Evolutionary conservation across 2,888 invertebrate species (phyloP).

Genomic region (Rhagophthalmus giganteus): DNA sequence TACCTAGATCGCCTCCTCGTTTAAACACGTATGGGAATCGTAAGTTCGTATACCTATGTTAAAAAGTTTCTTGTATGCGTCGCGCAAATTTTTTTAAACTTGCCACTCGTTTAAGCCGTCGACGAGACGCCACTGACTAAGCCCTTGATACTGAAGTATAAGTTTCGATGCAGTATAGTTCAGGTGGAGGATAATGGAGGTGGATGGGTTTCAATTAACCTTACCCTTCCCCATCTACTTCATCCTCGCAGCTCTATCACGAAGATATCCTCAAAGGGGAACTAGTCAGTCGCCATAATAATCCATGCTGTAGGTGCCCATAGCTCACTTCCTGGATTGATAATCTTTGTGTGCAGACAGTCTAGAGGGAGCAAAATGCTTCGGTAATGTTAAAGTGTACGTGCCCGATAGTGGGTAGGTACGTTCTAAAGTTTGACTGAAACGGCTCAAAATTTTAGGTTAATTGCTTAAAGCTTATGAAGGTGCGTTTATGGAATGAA

Average conservation of each 20-base stretch:
- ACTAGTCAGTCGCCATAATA: slow-evolving; percentile 37
- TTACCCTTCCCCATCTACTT: slow-evolving; percentile 38
- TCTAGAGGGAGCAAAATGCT: too few species aligned
- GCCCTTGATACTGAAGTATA: slow-evolving; percentile 32
- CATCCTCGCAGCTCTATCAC: slow-evolving; percentile 34
- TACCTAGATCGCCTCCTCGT: too few species aligned
- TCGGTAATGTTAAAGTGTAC: neutral
- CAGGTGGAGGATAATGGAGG: slow-evolving; percentile 53
- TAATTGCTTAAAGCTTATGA: too few species aligned
- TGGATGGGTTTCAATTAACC: slow-evolving; percentile 55
- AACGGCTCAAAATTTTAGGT: too few species aligned
- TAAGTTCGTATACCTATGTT: too few species aligned
- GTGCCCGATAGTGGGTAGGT: neutral
- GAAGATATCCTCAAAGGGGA: slow-evolving; percentile 46
- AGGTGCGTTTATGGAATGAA: too few species aligned
- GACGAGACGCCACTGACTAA: slow-evolving; percentile 6
- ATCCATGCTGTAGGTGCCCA: slow-evolving; percentile 29
- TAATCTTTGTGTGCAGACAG: slow-evolving; percentile 16
- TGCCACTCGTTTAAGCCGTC: too few species aligned
- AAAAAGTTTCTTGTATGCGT: neutral
- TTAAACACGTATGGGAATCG: too few species aligned
- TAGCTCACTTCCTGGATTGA: slow-evolving; percentile 21
- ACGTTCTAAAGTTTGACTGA: neutral
- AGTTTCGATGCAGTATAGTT: slow-evolving; percentile 42
- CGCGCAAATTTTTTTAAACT: neutral